Conservation (phyloP, 1,140 invertebrate species). For the Achroia grisella region DNA sequence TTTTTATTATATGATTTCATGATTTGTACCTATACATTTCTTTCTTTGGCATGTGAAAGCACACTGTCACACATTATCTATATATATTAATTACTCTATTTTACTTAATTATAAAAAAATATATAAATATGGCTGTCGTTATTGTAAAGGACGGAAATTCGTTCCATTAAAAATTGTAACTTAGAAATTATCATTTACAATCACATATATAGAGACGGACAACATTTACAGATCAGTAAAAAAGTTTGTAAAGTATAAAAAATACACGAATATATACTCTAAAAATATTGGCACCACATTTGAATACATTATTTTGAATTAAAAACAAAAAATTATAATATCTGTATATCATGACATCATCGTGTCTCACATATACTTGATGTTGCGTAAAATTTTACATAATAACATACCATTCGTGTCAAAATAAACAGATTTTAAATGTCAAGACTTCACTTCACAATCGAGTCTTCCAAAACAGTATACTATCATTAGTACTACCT, state of each 20-base stretch:
- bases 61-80: constrained; percentile 11
- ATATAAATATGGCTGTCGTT: constrained; percentile 28
- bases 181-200: neutral
- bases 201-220: constrained; percentile 1
- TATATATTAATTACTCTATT: constrained; percentile 4
- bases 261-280: neutral
- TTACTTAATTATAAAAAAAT: constrained; percentile 11
- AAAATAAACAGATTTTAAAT: neutral
- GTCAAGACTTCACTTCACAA: too few species aligned
- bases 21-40: constrained; percentile 38
- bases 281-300: neutral
- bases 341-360: neutral
- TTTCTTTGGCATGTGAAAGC: constrained; percentile 51
- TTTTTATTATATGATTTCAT: constrained; percentile 12
- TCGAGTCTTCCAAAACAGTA: too few species aligned
- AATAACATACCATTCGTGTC: constrained; percentile 10
- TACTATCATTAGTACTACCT: neutral
- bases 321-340: neutral
- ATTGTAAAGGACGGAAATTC: constrained; percentile 37
- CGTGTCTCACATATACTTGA: neutral
- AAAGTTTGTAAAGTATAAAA: neutral
- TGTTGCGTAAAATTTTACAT: constrained; percentile 27
- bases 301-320: neutral
- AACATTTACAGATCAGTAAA: neutral
- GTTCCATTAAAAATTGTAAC: constrained; percentile 10